Conservation (phyloP, 2,113 vertebrate species). For the Suricata suricatta region DNA sequence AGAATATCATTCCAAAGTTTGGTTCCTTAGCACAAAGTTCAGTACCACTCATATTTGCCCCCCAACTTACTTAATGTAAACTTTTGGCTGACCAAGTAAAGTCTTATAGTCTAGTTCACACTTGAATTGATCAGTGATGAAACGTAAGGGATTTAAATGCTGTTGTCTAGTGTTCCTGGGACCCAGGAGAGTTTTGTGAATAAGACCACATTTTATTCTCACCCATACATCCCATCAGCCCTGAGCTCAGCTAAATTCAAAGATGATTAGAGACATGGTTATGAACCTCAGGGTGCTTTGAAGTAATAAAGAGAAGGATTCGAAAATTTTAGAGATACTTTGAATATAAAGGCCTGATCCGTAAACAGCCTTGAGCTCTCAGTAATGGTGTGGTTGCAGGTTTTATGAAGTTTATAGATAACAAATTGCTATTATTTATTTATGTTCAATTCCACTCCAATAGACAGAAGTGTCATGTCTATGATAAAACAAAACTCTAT, state of each 20-base stretch:
- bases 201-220: neutral
- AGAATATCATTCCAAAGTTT: neutral
- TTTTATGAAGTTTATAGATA: neutral
- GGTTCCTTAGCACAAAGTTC: neutral
- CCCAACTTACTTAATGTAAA: neutral
- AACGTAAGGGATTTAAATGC: neutral
- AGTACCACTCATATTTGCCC: neutral
- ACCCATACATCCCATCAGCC: neutral
- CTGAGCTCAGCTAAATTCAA: neutral
- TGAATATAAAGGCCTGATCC: neutral
- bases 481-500: neutral
- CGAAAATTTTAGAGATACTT: neutral
- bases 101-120: neutral
- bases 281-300: neutral
- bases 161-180: neutral
- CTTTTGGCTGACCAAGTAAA: neutral
- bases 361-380: neutral
- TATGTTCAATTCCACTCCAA: neutral
- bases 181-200: neutral
- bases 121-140: neutral
- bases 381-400: neutral
- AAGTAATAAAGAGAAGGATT: constrained; percentile 3
- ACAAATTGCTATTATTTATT: neutral
- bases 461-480: neutral
- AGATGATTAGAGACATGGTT: neutral